Base-by-base conservation (phyloP, 1,140 invertebrate genomes). In the Polypedilum vanderplanki region DNA sequence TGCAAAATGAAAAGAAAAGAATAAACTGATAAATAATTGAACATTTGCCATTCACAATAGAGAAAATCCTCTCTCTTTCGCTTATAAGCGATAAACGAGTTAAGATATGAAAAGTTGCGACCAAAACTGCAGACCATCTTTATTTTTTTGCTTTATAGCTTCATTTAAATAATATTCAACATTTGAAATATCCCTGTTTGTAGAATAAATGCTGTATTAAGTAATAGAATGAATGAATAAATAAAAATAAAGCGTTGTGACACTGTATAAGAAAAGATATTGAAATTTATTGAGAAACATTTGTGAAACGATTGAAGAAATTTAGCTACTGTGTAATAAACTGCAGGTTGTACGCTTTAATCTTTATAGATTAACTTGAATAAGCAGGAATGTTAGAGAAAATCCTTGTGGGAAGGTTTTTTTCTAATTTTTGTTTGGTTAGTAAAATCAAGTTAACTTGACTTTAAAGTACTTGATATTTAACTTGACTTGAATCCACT, bases 21-120 rank as follows among this genome's bases (percentile, higher is more conserved):
- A 33, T 33, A 33, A 46, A 57, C 46, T 57, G 46, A 57, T 57
- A 57, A 57, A 57, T 57, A 57, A 57, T 57, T 57, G 46, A 57
- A 57, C 46, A 57, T 57, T 33, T 57, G 12, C 46, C n/a, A 33
- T 57, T 57, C 46, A 57, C 46, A 57, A 57, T 57, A 57, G 46
- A 57, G 46, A 15, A 9, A 57, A 57, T 57, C 46, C 12, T 12
- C 12, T 46, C 41, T 57, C 12, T 57, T 12, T 57, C 46, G 46
- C 9, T n/a, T 57, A 57, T 57, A 12, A 57, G 41, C 1, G n/a
- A 57, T 57, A 57, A 57, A 15, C 8, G 12, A 15, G 46, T n/a
- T n/a, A 12, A 57, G n/a, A n/a, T 57, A 57, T 57, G 46, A 57
- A 57, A 57, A 57, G 15, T 57, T n/a, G 24, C 24, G n/a, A 57